These are phyloP conservation scores for Falco cherrug DNA, from an alignment of 2,797 vertebrate species.

Conservation along the genomic window DNA sequence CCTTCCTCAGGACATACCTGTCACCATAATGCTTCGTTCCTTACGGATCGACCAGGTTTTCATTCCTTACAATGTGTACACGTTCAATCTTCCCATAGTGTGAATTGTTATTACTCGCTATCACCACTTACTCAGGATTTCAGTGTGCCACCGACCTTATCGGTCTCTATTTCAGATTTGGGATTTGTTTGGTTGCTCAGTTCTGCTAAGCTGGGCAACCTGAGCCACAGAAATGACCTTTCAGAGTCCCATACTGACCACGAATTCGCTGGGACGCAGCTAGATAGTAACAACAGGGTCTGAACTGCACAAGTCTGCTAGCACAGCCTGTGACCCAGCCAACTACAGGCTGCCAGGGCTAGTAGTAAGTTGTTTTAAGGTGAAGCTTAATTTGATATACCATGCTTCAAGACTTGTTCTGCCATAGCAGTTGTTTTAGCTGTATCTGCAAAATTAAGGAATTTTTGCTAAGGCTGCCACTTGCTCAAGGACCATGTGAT, in stretches of 20 bases:
- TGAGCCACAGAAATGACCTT: background rate
- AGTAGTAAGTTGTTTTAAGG: background rate
- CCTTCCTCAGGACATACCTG: background rate
- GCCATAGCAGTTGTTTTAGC: background rate
- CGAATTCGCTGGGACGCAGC: background rate
- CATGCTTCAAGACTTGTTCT: background rate
- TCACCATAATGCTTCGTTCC: background rate
- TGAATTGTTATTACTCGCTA: background rate
- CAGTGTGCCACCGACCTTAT: background rate
- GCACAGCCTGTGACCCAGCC: background rate
- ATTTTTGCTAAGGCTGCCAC: background rate
- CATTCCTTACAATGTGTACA: background rate
- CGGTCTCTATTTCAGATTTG: background rate
- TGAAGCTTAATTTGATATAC: background rate
- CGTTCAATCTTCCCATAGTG: background rate
- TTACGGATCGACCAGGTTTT: background rate
- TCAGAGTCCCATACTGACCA: background rate
- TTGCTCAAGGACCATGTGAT: background rate
- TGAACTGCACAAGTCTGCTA: background rate
- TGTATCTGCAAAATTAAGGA: background rate
- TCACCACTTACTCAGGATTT: background rate
- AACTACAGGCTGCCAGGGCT: background rate
- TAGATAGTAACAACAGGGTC: background rate
- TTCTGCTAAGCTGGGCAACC: background rate
- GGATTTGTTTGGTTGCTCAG: background rate